Evolutionary conservation across 1,140 invertebrate genomes (phyloP).

Genomic region (Drosophila bocqueti): DNA sequence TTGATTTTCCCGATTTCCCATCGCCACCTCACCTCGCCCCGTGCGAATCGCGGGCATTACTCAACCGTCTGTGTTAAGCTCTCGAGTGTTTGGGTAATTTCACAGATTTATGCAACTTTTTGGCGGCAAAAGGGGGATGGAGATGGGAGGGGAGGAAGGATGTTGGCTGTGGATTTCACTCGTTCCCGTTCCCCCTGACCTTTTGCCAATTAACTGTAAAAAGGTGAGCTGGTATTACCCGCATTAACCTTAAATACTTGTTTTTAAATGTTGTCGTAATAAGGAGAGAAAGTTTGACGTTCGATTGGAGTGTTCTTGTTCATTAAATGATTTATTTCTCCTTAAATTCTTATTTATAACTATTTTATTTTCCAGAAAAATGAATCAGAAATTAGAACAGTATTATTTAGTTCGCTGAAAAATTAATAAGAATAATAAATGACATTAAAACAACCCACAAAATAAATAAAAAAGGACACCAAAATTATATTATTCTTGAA

Average conservation of each 20-base stretch:
- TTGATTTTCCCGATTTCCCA: conserved; percentile 25
- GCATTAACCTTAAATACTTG: conserved; percentile 12
- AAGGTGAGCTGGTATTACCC: conserved; percentile 12
- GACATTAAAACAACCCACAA: too few species aligned
- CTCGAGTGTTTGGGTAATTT: conserved; percentile 60
- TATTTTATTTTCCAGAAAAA: background rate
- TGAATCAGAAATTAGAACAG: too few species aligned
- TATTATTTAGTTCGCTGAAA: too few species aligned
- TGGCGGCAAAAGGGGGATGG: conserved; percentile 1
- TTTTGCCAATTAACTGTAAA: conserved; percentile 28
- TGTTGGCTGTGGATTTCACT: conserved; percentile 6
- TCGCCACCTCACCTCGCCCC: conserved; percentile 1
- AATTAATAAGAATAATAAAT: too few species aligned
- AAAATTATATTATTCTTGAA: too few species aligned
- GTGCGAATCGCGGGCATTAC: conserved; percentile 27
- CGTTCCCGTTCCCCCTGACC: background rate
- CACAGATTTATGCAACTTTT: conserved; percentile 66
- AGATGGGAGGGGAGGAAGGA: background rate
- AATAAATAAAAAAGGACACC: too few species aligned
- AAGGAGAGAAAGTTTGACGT: background rate
- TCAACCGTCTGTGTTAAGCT: conserved; percentile 42
- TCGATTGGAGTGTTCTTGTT: background rate
- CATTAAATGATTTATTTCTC: background rate
- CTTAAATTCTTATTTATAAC: background rate
- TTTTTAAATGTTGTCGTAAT: conserved; percentile 7